Base-by-base conservation (phyloP, 2,888 invertebrate genomes). In the Hypolimnas misippus region DNA sequence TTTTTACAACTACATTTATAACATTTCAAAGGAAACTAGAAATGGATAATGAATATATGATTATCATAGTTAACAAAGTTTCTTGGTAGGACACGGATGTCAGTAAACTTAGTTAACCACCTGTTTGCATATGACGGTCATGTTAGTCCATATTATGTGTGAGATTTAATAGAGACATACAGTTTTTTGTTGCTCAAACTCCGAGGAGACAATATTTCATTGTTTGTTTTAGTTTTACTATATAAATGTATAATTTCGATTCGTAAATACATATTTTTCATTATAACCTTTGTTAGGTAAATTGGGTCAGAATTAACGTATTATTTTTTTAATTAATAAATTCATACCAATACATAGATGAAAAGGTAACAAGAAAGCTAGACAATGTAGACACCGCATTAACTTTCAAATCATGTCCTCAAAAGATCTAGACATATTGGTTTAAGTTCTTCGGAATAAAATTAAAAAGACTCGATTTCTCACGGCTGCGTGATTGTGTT, bases 71-170 rank as follows among this genome's bases (percentile, higher is more conserved):
- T 10, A 42, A 57, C 70, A 59, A 61, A 68, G 69, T 72, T 54
- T 73, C 75, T 74, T 73, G 71, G 73, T 80, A 75, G 76, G 79
- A 78, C 79, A 82, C 78, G 77, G 79, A 86, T 86, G 88, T 87
- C 85, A 85, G 85, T 86, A 85, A 86, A 88, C 83, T 84, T 80
- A 76, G 80, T 79, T 81, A 85, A 86, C 80, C 88, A 87, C 85
- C 83, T 88, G 89, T 88, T 89, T 87, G 86, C 85, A 83, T 84
- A 84, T 76, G 78, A 79, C 79, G 78, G 79, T 46, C 44, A 21
- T 77, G 78, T 78, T 82, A 82, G 78, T 77, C 78, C 82, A 67
- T 74, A 73, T 74, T 77, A 78, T 79, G 81, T 81, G 81, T 80
- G 80, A 83, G 83, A 85, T 86, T 86, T 87, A 83, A 89, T 87